Base-by-base conservation (phyloP, 2,113 vertebrate genomes). In the Hippocampus comes region DNA sequence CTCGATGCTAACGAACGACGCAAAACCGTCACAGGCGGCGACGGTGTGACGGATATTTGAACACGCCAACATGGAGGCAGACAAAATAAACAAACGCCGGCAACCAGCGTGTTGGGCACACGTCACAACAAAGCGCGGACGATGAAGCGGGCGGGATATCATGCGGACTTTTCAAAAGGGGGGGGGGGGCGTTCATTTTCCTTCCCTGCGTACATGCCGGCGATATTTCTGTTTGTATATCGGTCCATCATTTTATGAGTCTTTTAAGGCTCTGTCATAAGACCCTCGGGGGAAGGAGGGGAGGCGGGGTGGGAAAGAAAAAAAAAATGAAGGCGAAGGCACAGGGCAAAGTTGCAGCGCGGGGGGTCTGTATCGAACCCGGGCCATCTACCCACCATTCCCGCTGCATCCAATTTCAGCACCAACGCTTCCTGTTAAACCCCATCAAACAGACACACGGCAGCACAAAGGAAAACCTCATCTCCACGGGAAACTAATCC, bases 401-500 rank as follows among this genome's bases (percentile, higher is more conserved):
- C 94, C 89, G 93, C 95, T 98, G 96, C 96, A 97, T 97, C 95
- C 95, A 98, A 97, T 98, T 97, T 96, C 95, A 96, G 94, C 94
- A 93, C 92, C 94, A 93, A 96, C 94, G 93, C 93, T 95, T 95
- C 94, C 95, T 93, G 96, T 96, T 98, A 97, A 98, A 98, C 93
- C 95, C 95, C 96, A 97, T 98, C 96, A 97, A 98, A 97, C 95
- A 97, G 95, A 96, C 96, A 96, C 94, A 95, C 92, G 86, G 94
- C 30, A 63, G 82, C 95, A 97, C 95, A 98, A 97, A 97, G 95
- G 95, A 95, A 95, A 96, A 97, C 95, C 96, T 96, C 96, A 96
- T 97, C 96, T 96, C 96, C 94, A 94, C 96, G 89, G 96, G 95
- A 96, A 95, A 96, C 96, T 97, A 98, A 98, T 97, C 96, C 96